Conservation (phyloP, 2,113 vertebrate species). For the Oreotrochilus melanogaster region DNA sequence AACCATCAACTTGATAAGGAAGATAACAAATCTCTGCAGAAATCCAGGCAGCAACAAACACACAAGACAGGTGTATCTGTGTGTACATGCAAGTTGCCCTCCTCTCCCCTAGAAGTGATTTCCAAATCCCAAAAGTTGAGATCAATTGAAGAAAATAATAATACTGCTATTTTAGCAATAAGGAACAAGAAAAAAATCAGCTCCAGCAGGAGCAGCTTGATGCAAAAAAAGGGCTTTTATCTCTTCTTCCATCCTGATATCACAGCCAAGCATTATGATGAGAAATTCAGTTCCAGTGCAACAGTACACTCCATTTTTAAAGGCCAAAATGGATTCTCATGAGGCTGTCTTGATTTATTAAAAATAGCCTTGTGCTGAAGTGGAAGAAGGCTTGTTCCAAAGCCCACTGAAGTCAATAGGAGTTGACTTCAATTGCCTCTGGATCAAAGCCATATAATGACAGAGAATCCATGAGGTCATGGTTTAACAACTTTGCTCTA, state of each 20-base stretch:
- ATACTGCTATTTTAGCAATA: conserved; percentile 1
- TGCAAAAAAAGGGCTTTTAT: conserved; percentile 53
- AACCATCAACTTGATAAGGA: neutral
- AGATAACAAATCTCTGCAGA: neutral
- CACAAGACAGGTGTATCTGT: neutral
- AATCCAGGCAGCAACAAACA: neutral
- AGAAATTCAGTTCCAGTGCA: conserved; percentile 39
- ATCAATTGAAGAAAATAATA: neutral
- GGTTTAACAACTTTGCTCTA: conserved; percentile 40
- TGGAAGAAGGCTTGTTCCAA: conserved; percentile 36
- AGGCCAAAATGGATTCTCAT: neutral
- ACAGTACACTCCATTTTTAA: conserved; percentile 25
- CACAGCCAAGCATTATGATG: conserved; percentile 32
- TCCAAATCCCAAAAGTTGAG: neutral
- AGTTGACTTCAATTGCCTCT: conserved; percentile 37
- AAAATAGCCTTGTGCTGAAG: conserved; percentile 49
- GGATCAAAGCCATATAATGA: neutral
- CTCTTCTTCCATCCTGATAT: conserved; percentile 41
- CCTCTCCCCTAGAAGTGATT: neutral
- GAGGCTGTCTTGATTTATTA: conserved; percentile 25
- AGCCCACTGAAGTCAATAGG: neutral
- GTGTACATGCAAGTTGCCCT: neutral
- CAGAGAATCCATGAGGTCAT: conserved; percentile 39
- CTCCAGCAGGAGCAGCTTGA: conserved; percentile 33
- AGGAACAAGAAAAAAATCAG: conserved; percentile 28